Evolutionary conservation across 1,140 invertebrate species (phyloP), one percentile per base, ranked within the genome.

Genomic region (Temnothorax longispinosus): DNA sequence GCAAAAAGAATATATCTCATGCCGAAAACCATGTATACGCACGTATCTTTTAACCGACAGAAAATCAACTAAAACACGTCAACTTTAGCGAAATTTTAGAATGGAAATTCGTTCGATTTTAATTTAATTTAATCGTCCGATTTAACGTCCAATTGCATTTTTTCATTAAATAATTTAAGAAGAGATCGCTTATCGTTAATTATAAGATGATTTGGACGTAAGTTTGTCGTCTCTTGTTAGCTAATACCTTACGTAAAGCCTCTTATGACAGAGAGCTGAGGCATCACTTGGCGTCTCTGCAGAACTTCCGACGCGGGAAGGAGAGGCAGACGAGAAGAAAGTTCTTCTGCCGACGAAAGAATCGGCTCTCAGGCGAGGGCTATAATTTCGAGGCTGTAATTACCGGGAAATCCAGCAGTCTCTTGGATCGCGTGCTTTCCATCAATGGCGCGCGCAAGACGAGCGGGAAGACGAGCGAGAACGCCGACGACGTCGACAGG

Each of bases 261-360:
- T 75, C 13, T 38, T 11, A 38, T 32, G 27, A 75, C 56, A 91
- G 90, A 62, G 94, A 96, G 81, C 80, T 95, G 18, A 93, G 94
- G 50, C 88, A 76, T n/a, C 95, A 96, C 91, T 85, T 96, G 32
- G 87, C 56, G 10, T 71, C 87, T 15, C 50, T 95, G 0, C 88
- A 86, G 18, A 88, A 91, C 10, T 94, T 90, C 72, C 92, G 56
- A 1, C 18, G 72, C 0, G 76, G 85, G 11, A 92, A 90, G 15
- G 90, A 93, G 27, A 72, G 32, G 4, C 89, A 67, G n/a, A 21
- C 15, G 4, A 92, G 86, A 54, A 88, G 85, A 13, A 91, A 38
- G 1, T 91, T 92, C 41, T 93, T 93, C 56, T 74, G 44, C 32
- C 90, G 56, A 82, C 85, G 77, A 41, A 91, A 67, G 8, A 78